Conservation (phyloP, 2,797 vertebrate genomes). For the Melanotaenia pygmaea region DNA sequence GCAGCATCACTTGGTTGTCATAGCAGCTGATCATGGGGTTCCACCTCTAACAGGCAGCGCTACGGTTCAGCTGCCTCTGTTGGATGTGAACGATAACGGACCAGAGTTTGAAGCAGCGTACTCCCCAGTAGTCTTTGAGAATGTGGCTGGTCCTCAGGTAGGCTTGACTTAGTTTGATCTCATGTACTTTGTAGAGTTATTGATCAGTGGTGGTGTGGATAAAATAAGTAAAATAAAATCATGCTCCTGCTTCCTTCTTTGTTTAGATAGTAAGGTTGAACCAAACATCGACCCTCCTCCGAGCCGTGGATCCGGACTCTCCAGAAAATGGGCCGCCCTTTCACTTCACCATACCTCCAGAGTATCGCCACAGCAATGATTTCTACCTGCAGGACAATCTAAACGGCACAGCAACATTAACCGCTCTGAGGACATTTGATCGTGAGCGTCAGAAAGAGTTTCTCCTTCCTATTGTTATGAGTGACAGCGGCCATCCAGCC, state of each 20-base stretch:
- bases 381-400: constrained; percentile 90
- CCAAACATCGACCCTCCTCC: constrained; percentile 85
- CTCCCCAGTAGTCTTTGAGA: constrained; percentile 89
- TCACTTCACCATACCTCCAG: constrained; percentile 80
- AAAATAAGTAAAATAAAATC: not conserved
- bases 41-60: constrained; percentile 85
- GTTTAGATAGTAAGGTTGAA: constrained; percentile 84
- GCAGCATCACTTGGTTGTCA: constrained; percentile 84
- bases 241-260: constrained; percentile 8
- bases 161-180: not conserved
- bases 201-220: not conserved
- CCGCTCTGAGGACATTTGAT: constrained; percentile 87
- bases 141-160: constrained; percentile 81
- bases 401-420: constrained; percentile 88
- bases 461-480: constrained; percentile 85
- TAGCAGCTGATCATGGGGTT: constrained; percentile 87
- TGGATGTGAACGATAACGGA: constrained; percentile 91
- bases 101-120: constrained; percentile 88
- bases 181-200: not conserved
- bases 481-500: constrained; percentile 84
- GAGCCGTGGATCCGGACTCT: constrained; percentile 84
- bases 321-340: constrained; percentile 88
- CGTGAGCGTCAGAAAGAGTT: constrained; percentile 88
- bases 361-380: constrained; percentile 83
- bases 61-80: constrained; percentile 85